A percentile compares a stretch with the other conserved stretches of the same genome.
These are phyloP conservation scores for Coendou prehensilis DNA, from an alignment of 2,797 vertebrate species.

Conservation along the genomic window DNA sequence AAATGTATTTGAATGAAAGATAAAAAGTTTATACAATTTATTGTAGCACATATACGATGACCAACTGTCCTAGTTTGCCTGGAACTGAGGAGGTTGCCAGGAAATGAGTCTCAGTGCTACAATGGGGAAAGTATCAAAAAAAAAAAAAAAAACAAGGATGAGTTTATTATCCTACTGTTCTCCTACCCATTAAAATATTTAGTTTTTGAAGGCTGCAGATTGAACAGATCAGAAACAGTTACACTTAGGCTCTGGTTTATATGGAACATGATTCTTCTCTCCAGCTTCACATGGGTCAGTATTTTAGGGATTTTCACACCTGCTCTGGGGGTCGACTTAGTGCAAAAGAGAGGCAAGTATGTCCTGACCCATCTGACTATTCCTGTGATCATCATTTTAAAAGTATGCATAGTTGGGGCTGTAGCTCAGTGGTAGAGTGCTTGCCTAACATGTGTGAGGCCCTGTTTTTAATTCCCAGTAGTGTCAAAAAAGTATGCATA, in stretches of 20 bases:
- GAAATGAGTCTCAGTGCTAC: background rate
- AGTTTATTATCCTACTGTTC: background rate
- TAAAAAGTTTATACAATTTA: background rate
- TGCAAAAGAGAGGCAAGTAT: background rate
- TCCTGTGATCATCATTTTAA: background rate
- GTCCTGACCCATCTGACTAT: background rate
- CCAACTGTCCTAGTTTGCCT: background rate
- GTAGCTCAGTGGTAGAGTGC: background rate
- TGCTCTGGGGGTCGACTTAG: background rate
- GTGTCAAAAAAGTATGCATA: background rate
- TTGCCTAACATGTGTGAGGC: background rate
- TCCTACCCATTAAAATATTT: background rate
- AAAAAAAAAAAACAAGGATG: background rate
- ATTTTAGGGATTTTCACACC: background rate
- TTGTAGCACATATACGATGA: background rate
- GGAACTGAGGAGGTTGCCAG: background rate
- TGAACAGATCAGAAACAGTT: background rate
- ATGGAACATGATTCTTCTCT: background rate
- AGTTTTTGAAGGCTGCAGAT: background rate
- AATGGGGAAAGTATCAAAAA: background rate
- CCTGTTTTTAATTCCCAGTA: background rate
- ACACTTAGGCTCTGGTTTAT: background rate
- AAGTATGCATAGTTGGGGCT: background rate
- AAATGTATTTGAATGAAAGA: background rate
- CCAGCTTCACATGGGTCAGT: background rate